Base-by-base conservation (phyloP, 2,113 vertebrate genomes). In the Smithornis capensis region DNA sequence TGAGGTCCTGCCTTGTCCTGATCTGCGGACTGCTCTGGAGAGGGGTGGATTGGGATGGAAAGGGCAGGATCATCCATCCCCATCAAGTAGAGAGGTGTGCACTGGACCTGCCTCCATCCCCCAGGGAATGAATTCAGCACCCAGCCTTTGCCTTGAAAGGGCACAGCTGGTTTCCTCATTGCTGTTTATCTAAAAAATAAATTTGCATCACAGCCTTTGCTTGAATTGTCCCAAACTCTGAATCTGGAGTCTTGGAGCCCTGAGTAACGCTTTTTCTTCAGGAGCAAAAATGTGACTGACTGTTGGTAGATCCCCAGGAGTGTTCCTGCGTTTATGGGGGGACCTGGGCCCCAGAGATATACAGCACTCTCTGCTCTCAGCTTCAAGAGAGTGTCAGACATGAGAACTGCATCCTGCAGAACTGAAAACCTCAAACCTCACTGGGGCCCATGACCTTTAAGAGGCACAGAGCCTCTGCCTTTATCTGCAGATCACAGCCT, bases 261-360 rank as follows among this genome's bases (percentile, higher is more conserved):
- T 67, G 10, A 8, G 2, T 7, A n/a, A 16, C 55, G 27, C 27
- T 75, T 91, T 78, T 74, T 38, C 19, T 50, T 80, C 44, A 47
- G 60, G 16, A 35, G 16, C 21, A 45, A 91, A 57, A 47, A 1
- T 0, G 0, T 52, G 38, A 18, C 12, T 65, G 64, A 25, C 21
- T 37, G 33, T 70, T 2, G 45, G 74, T 14, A 1, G 38, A 68
- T 52, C 23, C 42, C 40, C 7, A 40, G 1, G 18, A 19, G 13
- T 18, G 9, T 8, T 74, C 0, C 1, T 0, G 1, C 27, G 21
- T 12, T 18, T 52, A 2, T 33, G 49, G 28, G 24, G 33, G 10
- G 3, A 44, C n/a, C 44, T 42, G 42, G 18, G 14, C 7, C 33
- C 4, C 18, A 59, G 15, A 44, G 33, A 40, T 11, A 7, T 3